Base-by-base conservation (phyloP, 2,113 vertebrate species). In the Hoplias malabaricus region DNA sequence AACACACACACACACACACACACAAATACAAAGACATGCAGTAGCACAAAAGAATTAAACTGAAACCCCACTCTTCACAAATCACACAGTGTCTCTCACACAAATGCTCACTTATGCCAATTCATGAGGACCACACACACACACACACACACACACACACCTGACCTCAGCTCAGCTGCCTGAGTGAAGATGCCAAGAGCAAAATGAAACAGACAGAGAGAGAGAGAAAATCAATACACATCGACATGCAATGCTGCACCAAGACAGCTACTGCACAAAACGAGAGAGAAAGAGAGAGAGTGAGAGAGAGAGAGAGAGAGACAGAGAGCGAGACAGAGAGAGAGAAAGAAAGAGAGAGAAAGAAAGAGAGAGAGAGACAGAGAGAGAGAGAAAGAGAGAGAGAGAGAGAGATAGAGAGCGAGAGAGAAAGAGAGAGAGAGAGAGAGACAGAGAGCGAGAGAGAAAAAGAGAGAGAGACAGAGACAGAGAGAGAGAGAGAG, bases 241-340 rank as follows among this genome's bases (percentile, higher is more conserved):
- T 87, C 70, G 72, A 89, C 88, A 88, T 89, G 86, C 84, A 87
- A 88, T 82, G 84, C 88, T 88, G 87, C 88, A 90, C 86, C 88
- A 88, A 88, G 85, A 90, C 84, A 84, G 80, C 84, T 79, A 81
- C 87, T 85, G 84, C 80, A 80, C 79, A 83, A 81, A 84, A 84
- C 79, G 75, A 23, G 48, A 53, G 48, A 53, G 71, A 19, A 7
- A 74, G 61, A 71, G 34, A 54, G 65, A 43, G 66, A 23, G 33
- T 65, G 68, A 4, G 33, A 62, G 21, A 66, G 74, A 63, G 48
- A 27, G 31, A 27, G 53, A 33, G 65, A 63, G 19, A 46, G 54
- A 57, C 25, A 27, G 54, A 57, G 53, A 56, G 53, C 11, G 50
- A 54, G 50, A 25, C n/a, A 54, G 33, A 67, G 71, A 70, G 68